phyloP scores from a whole-genome alignment of 2,113 vertebrate species.

The Lamprotornis superbus region DNA sequence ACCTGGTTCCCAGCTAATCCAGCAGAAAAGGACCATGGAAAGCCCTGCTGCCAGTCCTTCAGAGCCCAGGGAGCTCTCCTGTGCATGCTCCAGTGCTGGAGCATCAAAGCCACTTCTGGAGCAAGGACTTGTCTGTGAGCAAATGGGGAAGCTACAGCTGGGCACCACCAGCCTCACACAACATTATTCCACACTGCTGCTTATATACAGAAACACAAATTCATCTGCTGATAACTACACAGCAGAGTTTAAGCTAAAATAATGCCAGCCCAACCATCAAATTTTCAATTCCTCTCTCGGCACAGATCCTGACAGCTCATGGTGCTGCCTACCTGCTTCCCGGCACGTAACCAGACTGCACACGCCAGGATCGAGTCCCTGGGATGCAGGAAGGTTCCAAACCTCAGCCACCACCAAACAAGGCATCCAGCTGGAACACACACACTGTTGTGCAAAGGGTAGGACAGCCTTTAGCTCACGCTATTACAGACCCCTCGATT shows the following conservation, averaged over 20 bases:
- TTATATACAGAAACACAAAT: not conserved
- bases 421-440: not conserved
- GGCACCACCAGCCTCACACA: not conserved
- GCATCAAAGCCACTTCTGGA: not conserved
- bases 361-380: not conserved
- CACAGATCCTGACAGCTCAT: not conserved
- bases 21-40: not conserved
- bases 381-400: not conserved
- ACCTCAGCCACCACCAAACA: not conserved
- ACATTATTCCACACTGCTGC: not conserved
- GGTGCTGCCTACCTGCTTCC: not conserved
- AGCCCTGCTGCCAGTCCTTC: not conserved
- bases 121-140: not conserved
- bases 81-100: not conserved
- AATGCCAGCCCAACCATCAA: not conserved
- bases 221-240: not conserved
- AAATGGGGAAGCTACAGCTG: not conserved
- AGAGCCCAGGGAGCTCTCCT: not conserved
- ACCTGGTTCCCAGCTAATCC: not conserved
- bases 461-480: fast-evolving
- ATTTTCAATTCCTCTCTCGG: not conserved
- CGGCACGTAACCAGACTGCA: not conserved
- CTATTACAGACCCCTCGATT: not conserved
- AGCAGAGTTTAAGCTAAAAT: not conserved
- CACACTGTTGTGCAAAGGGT: fast-evolving